phyloP scores from a whole-genome alignment of 2,888 invertebrate species.

The Lepidochrysops patricia region DNA sequence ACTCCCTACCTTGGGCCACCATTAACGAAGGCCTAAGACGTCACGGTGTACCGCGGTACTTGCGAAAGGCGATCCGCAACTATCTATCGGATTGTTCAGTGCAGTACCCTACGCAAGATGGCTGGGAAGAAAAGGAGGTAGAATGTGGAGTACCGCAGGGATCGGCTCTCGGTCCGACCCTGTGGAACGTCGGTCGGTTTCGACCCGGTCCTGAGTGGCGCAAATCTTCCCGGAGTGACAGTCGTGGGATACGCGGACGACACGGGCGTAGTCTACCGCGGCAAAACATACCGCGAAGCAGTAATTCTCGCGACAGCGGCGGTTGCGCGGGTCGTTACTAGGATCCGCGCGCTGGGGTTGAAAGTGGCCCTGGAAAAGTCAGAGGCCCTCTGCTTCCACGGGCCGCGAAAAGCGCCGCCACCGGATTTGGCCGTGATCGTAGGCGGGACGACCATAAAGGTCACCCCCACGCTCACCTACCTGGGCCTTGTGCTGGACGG shows the following conservation, averaged over 20 bases:
- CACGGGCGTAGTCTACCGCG: no score
- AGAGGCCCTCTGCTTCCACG: constrained; percentile 19
- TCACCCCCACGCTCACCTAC: no score
- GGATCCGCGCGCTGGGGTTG: constrained; percentile 15
- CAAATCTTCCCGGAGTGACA: no score
- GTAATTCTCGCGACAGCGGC: constrained; percentile 13
- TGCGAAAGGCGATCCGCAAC: no score
- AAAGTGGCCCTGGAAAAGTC: no score
- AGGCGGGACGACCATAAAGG: neutral
- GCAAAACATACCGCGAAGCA: constrained; percentile 14
- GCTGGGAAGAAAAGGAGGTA: neutral
- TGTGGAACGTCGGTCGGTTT: constrained; percentile 15
- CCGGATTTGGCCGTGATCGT: neutral
- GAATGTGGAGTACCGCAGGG: no score
- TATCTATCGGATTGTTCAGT: neutral
- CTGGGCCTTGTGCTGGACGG: constrained; percentile 12
- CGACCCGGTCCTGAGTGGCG: constrained; percentile 20
- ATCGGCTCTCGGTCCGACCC: no score
- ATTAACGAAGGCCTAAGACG: constrained; percentile 5
- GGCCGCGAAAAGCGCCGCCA: constrained; percentile 17
- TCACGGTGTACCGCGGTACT: no score
- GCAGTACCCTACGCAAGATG: neutral
- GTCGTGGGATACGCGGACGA: no score
- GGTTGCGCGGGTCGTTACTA: neutral
- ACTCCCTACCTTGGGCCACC: no score